phyloP scores from a whole-genome alignment of 1,140 invertebrate species.

The Drosophila sturtevanti region DNA sequence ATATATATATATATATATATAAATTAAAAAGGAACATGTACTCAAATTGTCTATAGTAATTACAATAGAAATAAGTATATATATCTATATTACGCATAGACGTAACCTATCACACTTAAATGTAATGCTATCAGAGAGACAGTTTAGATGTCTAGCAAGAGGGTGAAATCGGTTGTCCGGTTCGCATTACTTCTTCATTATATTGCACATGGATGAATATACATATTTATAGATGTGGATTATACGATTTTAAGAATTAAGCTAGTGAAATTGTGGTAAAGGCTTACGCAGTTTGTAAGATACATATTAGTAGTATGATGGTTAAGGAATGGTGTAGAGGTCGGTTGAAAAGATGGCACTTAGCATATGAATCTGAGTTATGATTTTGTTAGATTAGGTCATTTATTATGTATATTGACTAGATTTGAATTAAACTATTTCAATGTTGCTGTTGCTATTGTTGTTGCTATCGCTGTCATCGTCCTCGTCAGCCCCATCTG shows the following conservation, averaged over 20 bases:
- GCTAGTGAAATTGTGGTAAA: background rate
- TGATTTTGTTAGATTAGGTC: background rate
- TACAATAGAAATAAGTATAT: background rate
- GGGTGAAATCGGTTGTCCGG: too few relatives aligned
- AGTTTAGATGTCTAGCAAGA: too few relatives aligned
- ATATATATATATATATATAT: background rate
- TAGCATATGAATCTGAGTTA: background rate
- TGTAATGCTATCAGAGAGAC: too few relatives aligned
- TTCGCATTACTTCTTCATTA: background rate
- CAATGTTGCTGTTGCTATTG: background rate
- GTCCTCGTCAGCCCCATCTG: background rate
- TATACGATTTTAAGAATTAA: background rate
- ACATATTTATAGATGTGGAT: background rate
- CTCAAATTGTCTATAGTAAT: background rate
- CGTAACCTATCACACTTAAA: too few relatives aligned
- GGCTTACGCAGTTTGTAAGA: background rate
- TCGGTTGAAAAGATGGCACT: background rate
- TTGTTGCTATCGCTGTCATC: background rate
- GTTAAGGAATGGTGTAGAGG: background rate
- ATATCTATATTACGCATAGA: too few relatives aligned
- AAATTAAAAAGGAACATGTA: conserved; percentile 6
- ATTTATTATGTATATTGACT: conserved; percentile 1
- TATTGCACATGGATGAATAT: too few relatives aligned
- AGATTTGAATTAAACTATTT: conserved; percentile 11
- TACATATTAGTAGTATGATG: background rate